phyloP scores from a whole-genome alignment of 2,888 invertebrate species.

The Drosophila niveifrons region DNA sequence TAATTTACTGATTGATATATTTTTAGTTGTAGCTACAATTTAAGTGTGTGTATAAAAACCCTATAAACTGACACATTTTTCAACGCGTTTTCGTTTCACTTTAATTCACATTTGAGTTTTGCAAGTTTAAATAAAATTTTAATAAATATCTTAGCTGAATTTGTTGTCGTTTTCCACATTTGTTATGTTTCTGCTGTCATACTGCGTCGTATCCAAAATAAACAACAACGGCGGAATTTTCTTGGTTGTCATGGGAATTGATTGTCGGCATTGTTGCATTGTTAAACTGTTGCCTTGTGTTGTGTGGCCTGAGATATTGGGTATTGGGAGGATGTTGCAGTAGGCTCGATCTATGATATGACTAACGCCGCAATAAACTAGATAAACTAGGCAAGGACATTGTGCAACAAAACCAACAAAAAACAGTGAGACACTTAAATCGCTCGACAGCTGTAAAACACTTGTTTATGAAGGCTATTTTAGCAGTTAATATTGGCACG shows the following conservation, averaged over 20 bases:
- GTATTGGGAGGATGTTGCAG: constrained; percentile 29
- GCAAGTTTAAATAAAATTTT: neutral
- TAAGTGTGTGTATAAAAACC: constrained; percentile 49
- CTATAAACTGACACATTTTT: constrained; percentile 60
- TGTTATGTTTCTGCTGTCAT: constrained; percentile 33
- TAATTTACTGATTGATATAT: constrained; percentile 41
- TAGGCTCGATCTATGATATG: constrained; percentile 10
- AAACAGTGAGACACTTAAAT: neutral
- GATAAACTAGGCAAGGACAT: constrained; percentile 15
- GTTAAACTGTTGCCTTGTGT: constrained; percentile 72
- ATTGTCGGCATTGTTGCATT: constrained; percentile 69
- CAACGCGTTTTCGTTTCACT: constrained; percentile 27
- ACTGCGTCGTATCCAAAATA: constrained; percentile 69
- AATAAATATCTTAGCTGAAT: constrained; percentile 19
- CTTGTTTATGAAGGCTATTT: constrained; percentile 4
- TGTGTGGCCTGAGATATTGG: constrained; percentile 11
- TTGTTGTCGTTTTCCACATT: constrained; percentile 37
- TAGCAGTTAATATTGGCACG: neutral
- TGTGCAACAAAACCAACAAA: neutral
- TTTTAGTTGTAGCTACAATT: constrained; percentile 38
- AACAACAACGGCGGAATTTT: constrained; percentile 79
- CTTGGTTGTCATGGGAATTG: constrained; percentile 70
- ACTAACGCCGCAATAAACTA: constrained; percentile 15
- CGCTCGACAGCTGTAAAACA: neutral
- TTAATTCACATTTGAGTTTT: constrained; percentile 3